A percentile compares a stretch with the other conserved stretches of the same genome.
Conservation (phyloP, 2,797 vertebrate species). For the Alca torda region DNA sequence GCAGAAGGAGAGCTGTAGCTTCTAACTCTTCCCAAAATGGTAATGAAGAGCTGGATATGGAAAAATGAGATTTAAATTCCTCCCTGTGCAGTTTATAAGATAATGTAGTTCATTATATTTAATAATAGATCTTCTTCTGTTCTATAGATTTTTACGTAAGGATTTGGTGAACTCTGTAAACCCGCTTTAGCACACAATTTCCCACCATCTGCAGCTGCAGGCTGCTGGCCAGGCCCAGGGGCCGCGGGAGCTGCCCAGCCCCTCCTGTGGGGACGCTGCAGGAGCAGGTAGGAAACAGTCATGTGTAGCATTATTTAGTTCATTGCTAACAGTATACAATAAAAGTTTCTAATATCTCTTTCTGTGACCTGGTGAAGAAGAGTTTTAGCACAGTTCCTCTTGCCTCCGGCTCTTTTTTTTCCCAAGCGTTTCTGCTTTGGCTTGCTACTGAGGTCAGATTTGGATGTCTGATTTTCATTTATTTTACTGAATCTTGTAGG, state of each 20-base stretch:
- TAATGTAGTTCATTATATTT: not conserved
- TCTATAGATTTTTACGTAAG: not conserved
- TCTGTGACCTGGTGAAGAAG: not conserved
- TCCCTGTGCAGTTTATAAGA: not conserved
- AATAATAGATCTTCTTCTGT: not conserved
- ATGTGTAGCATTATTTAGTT: rapidly evolving
- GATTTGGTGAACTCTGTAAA: not conserved
- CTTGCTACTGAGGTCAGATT: not conserved
- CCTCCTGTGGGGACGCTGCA: not conserved
- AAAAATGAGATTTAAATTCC: constrained; percentile 16
- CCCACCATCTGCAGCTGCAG: not conserved
- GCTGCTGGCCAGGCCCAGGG: not conserved
- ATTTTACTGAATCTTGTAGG: not conserved
- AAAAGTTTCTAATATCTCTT: not conserved
- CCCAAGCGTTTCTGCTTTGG: not conserved
- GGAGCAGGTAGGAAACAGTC: not conserved
- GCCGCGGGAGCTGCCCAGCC: not conserved
- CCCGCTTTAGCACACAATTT: rapidly evolving
- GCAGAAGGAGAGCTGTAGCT: not conserved
- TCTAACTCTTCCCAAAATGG: constrained; percentile 33
- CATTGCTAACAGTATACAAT: not conserved
- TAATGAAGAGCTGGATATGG: constrained; percentile 19
- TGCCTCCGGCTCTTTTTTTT: not conserved
- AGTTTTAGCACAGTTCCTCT: not conserved
- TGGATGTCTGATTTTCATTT: not conserved